A percentile compares a stretch with the other conserved stretches of the same genome.
These are phyloP conservation scores for Malaclemys terrapin DNA, from an alignment of 2,113 vertebrate genomes.

Conservation along the genomic window DNA sequence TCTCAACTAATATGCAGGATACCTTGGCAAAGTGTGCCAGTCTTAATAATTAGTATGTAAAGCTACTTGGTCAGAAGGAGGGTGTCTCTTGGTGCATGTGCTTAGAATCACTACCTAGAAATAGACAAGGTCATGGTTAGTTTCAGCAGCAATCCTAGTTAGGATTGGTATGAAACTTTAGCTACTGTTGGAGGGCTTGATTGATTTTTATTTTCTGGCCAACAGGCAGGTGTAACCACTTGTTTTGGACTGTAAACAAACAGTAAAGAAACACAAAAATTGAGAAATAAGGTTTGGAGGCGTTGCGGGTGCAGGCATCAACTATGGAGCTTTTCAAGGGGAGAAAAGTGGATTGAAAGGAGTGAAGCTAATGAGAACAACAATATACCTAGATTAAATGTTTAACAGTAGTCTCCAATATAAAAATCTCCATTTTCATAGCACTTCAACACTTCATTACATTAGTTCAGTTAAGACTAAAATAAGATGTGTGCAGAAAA, in stretches of 20 bases:
- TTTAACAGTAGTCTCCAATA: background rate
- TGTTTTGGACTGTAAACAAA: background rate
- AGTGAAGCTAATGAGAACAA: background rate
- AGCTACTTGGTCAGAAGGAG: background rate
- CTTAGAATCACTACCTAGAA: background rate
- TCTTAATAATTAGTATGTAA: background rate
- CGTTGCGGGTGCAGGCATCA: background rate
- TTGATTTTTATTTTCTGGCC: background rate
- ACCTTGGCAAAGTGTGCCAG: background rate
- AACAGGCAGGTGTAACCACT: background rate
- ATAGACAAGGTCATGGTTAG: too few relatives aligned
- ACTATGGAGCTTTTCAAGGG: background rate
- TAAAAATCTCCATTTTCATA: background rate
- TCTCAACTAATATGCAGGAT: background rate
- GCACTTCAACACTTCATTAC: background rate
- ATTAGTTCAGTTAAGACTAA: background rate
- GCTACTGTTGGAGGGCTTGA: background rate
- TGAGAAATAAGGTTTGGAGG: background rate
- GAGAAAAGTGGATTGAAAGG: background rate
- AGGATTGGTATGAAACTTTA: background rate
- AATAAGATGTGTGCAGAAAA: background rate
- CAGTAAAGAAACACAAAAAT: background rate
- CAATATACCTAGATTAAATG: background rate
- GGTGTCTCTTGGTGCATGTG: background rate
- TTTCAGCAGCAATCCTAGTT: background rate